Percentiles rank a stretch among this genome's conserved stretches.
phyloP scores from a whole-genome alignment of 1,140 invertebrate species.

The Tetramorium alpestre region DNA sequence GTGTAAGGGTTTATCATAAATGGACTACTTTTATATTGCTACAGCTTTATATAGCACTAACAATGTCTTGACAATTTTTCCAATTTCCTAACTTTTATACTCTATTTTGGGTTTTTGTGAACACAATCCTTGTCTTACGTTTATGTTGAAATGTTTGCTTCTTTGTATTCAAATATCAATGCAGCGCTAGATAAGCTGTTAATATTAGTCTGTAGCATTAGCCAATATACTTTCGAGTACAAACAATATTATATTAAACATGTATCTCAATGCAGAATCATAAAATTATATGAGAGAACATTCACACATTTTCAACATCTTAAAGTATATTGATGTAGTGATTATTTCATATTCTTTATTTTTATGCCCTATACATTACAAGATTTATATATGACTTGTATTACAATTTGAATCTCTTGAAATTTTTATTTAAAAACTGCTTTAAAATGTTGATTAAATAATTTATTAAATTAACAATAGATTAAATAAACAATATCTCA shows the following conservation, averaged over 20 bases:
- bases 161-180: conserved; percentile 36
- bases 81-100: conserved; percentile 62
- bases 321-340: background rate
- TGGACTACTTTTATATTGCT: conserved; percentile 68
- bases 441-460: background rate
- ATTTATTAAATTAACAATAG: background rate
- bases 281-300: background rate
- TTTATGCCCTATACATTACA: background rate
- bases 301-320: background rate
- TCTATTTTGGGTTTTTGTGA: conserved; percentile 62
- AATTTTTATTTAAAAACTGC: background rate
- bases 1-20: conserved; percentile 48
- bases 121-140: conserved; percentile 38
- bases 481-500: too few species aligned
- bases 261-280: background rate
- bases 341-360: background rate
- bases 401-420: background rate
- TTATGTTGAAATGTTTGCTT: conserved; percentile 55
- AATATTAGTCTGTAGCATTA: conserved; percentile 28
- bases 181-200: conserved; percentile 55
- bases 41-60: conserved; percentile 75
- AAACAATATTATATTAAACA: background rate
- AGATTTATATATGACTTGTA: background rate
- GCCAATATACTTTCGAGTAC: conserved; percentile 24
- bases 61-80: conserved; percentile 70